phyloP scores from a whole-genome alignment of 2,888 invertebrate genomes.

The Agonum fuliginosum region DNA sequence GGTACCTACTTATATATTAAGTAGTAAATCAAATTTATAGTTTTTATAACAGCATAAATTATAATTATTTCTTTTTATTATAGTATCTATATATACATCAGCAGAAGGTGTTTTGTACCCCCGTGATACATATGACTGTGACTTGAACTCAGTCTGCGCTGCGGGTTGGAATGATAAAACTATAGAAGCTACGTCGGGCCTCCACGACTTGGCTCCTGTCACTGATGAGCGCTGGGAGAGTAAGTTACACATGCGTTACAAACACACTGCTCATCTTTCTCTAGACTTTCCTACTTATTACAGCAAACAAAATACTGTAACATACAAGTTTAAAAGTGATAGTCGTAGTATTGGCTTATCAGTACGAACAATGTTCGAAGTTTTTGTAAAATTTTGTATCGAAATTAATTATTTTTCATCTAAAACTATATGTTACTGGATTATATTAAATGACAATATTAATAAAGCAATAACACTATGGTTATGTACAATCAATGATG shows the following conservation, averaged over 20 bases:
- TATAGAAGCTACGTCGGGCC: not conserved
- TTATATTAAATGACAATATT: not conserved
- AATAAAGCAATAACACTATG: too few species aligned
- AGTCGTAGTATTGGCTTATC: not conserved
- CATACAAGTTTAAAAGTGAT: not conserved
- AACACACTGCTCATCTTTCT: not conserved
- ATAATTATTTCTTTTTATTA: not conserved
- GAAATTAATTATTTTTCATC: too few species aligned
- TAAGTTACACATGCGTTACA: not conserved
- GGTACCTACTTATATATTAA: too few species aligned
- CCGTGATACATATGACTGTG: not conserved
- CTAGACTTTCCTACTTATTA: not conserved
- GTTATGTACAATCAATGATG: too few species aligned
- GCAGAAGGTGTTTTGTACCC: not conserved
- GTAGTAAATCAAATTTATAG: too few species aligned
- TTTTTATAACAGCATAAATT: not conserved
- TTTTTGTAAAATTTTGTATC: not conserved
- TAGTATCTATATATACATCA: not conserved
- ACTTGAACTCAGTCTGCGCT: not conserved
- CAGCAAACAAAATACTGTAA: not conserved
- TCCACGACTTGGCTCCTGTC: not conserved
- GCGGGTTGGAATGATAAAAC: not conserved
- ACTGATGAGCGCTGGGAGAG: slow-evolving; percentile 19
- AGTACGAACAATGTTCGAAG: not conserved
- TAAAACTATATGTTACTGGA: not conserved